Evolutionary conservation across 2,113 vertebrate species (phyloP).

Genomic region (Lonchura striata): DNA sequence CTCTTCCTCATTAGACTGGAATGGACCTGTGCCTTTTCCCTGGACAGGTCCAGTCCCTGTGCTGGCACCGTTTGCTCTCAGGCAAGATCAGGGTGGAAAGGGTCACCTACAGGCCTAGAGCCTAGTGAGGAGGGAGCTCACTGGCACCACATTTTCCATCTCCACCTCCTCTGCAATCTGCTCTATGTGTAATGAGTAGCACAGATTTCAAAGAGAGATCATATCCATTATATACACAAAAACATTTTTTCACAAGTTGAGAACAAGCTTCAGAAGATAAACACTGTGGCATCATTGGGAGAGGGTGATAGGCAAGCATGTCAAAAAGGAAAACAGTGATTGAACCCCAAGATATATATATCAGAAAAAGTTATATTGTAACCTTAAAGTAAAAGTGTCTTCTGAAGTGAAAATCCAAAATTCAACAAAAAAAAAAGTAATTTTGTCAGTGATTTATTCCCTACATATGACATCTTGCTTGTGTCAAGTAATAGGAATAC

Average conservation of each 20-base stretch:
- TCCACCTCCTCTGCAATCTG: background rate
- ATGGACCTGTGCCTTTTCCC: background rate
- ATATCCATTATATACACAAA: background rate
- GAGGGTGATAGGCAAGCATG: background rate
- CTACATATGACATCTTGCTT: background rate
- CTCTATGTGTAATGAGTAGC: background rate
- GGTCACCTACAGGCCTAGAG: background rate
- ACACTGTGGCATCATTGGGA: background rate
- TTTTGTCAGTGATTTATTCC: background rate
- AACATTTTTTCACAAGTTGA: background rate
- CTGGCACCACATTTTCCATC: accelerated
- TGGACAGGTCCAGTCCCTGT: background rate
- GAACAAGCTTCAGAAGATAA: background rate
- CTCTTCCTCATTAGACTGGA: background rate
- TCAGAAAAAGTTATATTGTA: background rate
- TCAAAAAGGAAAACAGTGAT: background rate
- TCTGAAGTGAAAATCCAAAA: background rate
- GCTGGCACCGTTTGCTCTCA: background rate
- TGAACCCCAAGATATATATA: background rate
- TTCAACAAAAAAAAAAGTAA: background rate
- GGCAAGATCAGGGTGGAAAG: background rate
- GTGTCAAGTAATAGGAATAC: background rate
- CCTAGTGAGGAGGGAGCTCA: background rate
- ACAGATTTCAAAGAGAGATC: background rate
- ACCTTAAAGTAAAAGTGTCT: background rate